These are phyloP conservation scores for Reinhardtius hippoglossoides DNA, from an alignment of 2,113 vertebrate genomes.

Conservation along the genomic window DNA sequence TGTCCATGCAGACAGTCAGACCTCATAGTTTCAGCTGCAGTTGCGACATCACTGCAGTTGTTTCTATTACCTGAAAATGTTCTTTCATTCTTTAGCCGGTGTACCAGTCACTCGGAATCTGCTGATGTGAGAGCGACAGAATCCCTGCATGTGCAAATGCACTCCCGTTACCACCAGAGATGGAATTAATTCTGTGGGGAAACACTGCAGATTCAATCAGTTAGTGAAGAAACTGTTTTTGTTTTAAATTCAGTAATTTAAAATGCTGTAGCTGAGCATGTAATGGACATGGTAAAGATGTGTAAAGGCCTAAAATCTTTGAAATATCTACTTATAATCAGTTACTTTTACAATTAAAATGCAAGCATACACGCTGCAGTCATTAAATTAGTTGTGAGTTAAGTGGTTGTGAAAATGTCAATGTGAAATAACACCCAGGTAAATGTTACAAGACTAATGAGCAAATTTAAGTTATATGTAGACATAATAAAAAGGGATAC, in stretches of 20 bases:
- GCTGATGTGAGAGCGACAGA: no score
- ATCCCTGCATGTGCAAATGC: no score
- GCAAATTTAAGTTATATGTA: background rate
- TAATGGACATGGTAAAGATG: slow-evolving; percentile 20
- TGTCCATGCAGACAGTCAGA: no score
- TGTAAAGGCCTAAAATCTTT: slow-evolving; percentile 21
- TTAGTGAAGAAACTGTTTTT: background rate
- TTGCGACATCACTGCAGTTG: no score
- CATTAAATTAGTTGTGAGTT: slow-evolving; percentile 9
- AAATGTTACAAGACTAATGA: background rate
- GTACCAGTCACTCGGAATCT: no score
- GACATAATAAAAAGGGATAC: background rate
- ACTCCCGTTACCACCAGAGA: no score
- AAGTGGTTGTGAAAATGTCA: background rate
- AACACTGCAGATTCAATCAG: slow-evolving; percentile 4
- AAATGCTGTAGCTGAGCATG: slow-evolving; percentile 2
- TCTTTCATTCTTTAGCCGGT: no score
- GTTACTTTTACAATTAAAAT: background rate
- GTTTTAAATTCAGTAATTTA: slow-evolving; percentile 32
- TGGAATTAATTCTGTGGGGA: no score
- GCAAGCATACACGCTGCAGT: background rate
- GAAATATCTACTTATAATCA: slow-evolving; percentile 16
- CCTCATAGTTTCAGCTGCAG: no score
- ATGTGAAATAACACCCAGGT: background rate
- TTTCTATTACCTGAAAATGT: no score